These are phyloP conservation scores for Pachypsylla venusta DNA, from an alignment of 1,140 invertebrate species.

Conservation along the genomic window DNA sequence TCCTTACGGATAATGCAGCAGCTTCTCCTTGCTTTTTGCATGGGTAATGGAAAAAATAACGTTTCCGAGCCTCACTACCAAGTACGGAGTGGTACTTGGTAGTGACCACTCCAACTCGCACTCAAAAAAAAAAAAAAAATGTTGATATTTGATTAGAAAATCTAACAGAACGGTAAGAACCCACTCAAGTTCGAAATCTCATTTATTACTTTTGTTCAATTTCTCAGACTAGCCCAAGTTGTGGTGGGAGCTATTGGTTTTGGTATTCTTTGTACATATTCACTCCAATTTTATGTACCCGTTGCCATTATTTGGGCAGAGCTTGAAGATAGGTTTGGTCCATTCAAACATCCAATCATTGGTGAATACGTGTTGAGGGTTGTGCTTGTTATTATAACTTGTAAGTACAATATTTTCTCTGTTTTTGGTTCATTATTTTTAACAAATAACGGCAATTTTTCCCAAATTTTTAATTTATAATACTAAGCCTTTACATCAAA, in stretches of 20 bases:
- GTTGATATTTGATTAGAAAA: no score
- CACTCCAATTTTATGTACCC: slow-evolving; percentile 90
- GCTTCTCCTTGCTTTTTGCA: no score
- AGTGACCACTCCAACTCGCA: no score
- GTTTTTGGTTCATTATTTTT: no score
- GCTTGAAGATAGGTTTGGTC: slow-evolving; percentile 14
- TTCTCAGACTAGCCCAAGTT: slow-evolving; percentile 48
- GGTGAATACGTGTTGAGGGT: slow-evolving; percentile 14
- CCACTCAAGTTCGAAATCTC: slow-evolving; percentile 41
- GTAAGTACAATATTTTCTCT: slow-evolving; percentile 14
- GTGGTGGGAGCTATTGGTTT: slow-evolving; percentile 82
- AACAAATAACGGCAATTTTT: no score
- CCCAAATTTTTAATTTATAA: no score
- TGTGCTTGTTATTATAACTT: slow-evolving; percentile 15
- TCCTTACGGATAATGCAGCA: no score
- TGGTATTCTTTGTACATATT: slow-evolving; percentile 84
- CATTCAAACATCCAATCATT: slow-evolving; percentile 14
- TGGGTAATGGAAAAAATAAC: no score
- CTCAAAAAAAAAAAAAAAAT: no score
- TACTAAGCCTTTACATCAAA: no score
- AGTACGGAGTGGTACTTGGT: no score
- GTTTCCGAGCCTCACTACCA: no score
- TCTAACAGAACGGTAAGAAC: background rate
- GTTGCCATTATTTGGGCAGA: slow-evolving; percentile 58
- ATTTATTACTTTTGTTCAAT: slow-evolving; percentile 10